A percentile compares a stretch with the other conserved stretches of the same genome.
phyloP scores from a whole-genome alignment of 2,888 invertebrate genomes.

The Eumacrocentrus americanus region DNA sequence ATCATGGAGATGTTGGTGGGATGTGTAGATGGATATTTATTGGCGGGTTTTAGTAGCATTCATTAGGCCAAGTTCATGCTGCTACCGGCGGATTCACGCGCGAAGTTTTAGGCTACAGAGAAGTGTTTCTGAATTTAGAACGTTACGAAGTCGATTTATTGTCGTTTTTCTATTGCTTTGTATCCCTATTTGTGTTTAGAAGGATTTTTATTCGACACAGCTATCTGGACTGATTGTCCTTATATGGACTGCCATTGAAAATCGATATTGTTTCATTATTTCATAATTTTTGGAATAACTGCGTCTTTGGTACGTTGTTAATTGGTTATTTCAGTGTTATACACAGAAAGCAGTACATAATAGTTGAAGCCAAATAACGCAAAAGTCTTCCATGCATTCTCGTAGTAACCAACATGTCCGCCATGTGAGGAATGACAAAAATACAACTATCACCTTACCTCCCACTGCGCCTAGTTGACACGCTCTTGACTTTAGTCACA shows the following conservation, averaged over 20 bases:
- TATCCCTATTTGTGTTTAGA: neutral
- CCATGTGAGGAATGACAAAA: constrained; percentile 41
- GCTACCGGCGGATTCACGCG: constrained; percentile 5
- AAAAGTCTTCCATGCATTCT: constrained; percentile 35
- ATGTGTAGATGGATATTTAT: too few species aligned
- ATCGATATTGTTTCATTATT: neutral
- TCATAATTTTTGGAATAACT: neutral
- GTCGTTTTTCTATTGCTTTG: neutral
- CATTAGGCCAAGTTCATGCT: too few species aligned
- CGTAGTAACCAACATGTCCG: constrained; percentile 41
- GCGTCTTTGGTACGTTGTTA: neutral
- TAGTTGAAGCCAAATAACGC: too few species aligned
- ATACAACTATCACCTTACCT: constrained; percentile 38
- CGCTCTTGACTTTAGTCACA: neutral
- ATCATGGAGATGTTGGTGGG: too few species aligned
- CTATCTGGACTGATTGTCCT: constrained; percentile 11
- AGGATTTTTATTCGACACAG: neutral
- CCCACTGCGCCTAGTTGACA: constrained; percentile 15
- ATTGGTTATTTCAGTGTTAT: neutral
- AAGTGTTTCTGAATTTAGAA: too few species aligned
- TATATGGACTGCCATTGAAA: constrained; percentile 9
- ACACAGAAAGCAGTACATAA: too few species aligned
- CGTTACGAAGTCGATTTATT: neutral
- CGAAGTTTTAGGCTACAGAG: too few species aligned
- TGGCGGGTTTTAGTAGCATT: too few species aligned